These are phyloP conservation scores for Corythaeola cristata DNA, from an alignment of 2,113 vertebrate genomes.

Conservation along the genomic window DNA sequence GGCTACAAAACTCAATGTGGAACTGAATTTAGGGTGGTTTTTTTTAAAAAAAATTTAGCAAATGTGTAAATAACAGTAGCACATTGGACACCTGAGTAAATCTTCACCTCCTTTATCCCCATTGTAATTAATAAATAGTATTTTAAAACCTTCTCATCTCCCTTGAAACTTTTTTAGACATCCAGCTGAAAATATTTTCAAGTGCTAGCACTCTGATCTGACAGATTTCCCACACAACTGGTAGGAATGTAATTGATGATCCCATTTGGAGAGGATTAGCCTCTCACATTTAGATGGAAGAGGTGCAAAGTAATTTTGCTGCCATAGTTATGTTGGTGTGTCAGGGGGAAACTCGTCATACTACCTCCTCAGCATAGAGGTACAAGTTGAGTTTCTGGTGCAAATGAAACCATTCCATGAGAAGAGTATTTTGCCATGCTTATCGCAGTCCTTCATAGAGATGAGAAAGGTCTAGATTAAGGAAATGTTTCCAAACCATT, in stretches of 20 bases:
- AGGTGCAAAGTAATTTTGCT: neutral
- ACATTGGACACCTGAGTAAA: neutral
- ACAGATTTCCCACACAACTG: neutral
- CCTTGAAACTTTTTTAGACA: neutral
- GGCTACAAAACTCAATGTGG: neutral
- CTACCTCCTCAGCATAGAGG: neutral
- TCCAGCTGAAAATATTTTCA: neutral
- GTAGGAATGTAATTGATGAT: neutral
- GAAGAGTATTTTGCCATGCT: neutral
- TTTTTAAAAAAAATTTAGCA: neutral
- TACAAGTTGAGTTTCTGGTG: neutral
- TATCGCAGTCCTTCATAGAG: neutral
- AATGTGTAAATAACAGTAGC: neutral
- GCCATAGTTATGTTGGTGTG: neutral
- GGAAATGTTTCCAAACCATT: neutral
- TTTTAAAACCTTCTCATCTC: neutral
- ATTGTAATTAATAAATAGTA: neutral
- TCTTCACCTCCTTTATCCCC: neutral
- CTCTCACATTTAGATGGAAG: neutral
- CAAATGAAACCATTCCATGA: neutral
- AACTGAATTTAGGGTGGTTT: neutral
- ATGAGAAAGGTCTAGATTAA: neutral
- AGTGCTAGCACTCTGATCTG: neutral
- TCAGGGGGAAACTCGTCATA: fast-evolving
- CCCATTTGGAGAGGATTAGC: neutral